A percentile compares a stretch with the other conserved stretches of the same genome.
Evolutionary conservation across 2,113 vertebrate species (phyloP).

Genomic region (Panthera uncia): DNA sequence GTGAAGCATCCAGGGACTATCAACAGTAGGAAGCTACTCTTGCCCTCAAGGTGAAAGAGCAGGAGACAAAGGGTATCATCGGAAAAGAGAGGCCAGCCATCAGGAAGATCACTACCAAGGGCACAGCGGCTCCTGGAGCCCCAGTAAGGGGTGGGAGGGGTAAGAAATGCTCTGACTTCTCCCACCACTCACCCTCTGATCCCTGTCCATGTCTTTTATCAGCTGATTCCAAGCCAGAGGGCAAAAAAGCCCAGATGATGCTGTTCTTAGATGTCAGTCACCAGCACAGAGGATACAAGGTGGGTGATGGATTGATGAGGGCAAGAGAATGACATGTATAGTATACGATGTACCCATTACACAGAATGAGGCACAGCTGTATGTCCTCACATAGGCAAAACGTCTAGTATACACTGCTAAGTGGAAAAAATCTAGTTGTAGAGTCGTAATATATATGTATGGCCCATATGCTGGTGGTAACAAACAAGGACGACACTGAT

Average conservation of each 20-base stretch:
- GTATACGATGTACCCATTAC: background rate
- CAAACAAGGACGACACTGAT: background rate
- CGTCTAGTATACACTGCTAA: background rate
- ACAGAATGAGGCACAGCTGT: background rate
- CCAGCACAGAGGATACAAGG: background rate
- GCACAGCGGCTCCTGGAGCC: background rate
- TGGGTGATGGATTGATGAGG: background rate
- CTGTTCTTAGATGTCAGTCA: background rate
- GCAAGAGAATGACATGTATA: background rate
- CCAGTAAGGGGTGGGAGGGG: background rate
- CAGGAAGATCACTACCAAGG: background rate
- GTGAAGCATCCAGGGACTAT: background rate
- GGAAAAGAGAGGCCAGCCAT: background rate
- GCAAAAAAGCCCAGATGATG: background rate
- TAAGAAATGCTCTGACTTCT: background rate
- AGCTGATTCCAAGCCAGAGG: background rate
- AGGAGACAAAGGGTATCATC: background rate
- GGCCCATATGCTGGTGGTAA: background rate
- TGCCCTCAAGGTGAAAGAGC: background rate
- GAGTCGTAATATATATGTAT: fast-evolving
- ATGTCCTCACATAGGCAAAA: background rate
- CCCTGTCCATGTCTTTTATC: background rate
- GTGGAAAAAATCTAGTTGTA: background rate
- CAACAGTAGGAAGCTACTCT: background rate
- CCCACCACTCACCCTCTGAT: background rate